Evolutionary conservation across 2,113 vertebrate species (phyloP), one percentile per base, ranked within the genome.

Genomic region (Phalacrocorax carbo): DNA sequence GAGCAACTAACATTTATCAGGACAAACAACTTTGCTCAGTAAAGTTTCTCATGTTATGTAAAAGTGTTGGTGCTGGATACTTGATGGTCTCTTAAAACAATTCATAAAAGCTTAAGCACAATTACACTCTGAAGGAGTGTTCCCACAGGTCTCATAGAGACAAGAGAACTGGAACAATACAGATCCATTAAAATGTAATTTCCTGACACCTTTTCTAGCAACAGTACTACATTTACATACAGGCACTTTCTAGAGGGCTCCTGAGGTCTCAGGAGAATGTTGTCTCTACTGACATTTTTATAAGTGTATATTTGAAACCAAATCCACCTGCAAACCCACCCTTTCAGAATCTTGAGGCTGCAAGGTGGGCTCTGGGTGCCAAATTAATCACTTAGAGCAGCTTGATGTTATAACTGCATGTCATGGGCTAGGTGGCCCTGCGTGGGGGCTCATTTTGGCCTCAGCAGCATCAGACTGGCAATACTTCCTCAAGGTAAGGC

Each of bases 31-130:
- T 87, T 93, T 49, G 10, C 32, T 86, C 66, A 90, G 52, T 78
- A 34, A 93, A 87, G 55, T 84, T 93, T 52, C 55, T 73, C 48
- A n/a, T 70, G 18, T 84, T 84, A 18, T 46, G 2, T 87, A 75
- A 92, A 96, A 84, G 4, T 44, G 14, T 82, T 95, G 54, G n/a
- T 69, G 40, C 20, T 65, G 66, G 21, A 82, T 73, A 82, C 32
- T 29, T 69, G 51, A 84, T 54, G 68, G 25, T 66, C 32, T 94
- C 69, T 92, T 96, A 94, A 93, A 87, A 93, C 44, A 79, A 94
- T 78, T 85, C 48, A 75, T 94, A 92, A 97, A 91, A 94, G 32
- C 77, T 83, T 84, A 91, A 92, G 55, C 57, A 70, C 64, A 96
- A 91, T 93, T 97, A 61, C 15, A 81, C 23, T 78, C 86, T 49